phyloP scores from a whole-genome alignment of 1,140 invertebrate species.

The Thalassaphorura encarpata region DNA sequence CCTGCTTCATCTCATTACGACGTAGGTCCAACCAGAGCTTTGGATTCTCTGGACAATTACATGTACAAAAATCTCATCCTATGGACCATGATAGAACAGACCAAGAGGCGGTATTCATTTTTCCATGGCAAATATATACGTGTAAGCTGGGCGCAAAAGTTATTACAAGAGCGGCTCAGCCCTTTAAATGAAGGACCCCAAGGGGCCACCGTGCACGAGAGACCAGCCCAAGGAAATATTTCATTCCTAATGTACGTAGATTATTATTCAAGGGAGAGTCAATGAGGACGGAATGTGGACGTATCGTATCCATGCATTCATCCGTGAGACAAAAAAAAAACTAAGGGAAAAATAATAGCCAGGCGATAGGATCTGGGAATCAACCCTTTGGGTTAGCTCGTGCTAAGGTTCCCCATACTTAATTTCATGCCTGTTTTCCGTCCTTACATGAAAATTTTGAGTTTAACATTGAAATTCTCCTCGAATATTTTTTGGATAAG shows the following conservation, averaged over 20 bases:
- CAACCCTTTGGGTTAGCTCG: too few species aligned
- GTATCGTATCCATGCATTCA: background rate
- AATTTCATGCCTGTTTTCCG: too few species aligned
- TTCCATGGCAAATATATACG: background rate
- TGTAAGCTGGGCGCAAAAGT: background rate
- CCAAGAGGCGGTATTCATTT: background rate
- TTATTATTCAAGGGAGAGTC: too few species aligned
- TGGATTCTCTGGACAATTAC: background rate
- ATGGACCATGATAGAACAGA: background rate
- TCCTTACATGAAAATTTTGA: too few species aligned
- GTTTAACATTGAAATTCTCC: too few species aligned
- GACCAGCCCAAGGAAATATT: background rate
- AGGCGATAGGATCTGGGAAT: background rate
- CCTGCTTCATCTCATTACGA: background rate
- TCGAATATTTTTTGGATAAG: too few species aligned
- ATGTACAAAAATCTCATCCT: background rate
- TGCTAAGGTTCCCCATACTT: too few species aligned
- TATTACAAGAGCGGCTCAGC: background rate
- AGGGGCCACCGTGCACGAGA: background rate
- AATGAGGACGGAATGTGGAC: too few species aligned
- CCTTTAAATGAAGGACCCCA: background rate
- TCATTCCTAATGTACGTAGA: background rate
- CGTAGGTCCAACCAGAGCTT: background rate
- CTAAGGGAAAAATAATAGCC: background rate
- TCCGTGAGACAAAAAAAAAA: background rate